Evolutionary conservation across 2,113 vertebrate genomes (phyloP).

Genomic region (Paradisaea rubra): DNA sequence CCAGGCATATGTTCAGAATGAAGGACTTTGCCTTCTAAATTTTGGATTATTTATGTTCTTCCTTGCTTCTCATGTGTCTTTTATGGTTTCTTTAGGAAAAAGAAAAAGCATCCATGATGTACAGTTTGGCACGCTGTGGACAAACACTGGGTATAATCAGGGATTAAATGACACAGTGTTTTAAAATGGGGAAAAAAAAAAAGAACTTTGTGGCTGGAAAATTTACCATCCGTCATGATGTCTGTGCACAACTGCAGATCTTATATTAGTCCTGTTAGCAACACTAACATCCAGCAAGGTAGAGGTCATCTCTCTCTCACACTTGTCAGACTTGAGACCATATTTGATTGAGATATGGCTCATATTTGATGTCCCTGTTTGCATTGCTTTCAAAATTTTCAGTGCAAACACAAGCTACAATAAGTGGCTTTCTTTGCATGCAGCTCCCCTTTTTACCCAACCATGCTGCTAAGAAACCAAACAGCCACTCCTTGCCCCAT

Average conservation of each 20-base stretch:
- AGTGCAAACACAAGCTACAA: conserved; percentile 57
- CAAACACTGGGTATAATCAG: neutral
- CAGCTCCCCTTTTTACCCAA: neutral
- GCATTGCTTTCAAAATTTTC: conserved; percentile 49
- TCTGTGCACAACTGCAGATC: neutral
- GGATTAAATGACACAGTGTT: neutral
- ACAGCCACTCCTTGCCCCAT: conserved; percentile 7
- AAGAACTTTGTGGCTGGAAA: neutral
- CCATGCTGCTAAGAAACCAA: conserved; percentile 17
- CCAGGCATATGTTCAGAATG: neutral
- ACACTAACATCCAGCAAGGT: neutral
- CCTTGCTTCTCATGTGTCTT: neutral
- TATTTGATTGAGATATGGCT: neutral
- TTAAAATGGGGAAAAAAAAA: neutral
- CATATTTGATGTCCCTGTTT: conserved; percentile 53
- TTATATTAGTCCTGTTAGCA: neutral
- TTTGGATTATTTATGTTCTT: conserved; percentile 33
- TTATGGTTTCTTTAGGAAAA: neutral
- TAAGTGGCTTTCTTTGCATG: neutral
- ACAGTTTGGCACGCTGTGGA: neutral
- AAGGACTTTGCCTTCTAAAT: conserved; percentile 45
- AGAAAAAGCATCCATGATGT: neutral
- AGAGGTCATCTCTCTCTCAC: conserved; percentile 32
- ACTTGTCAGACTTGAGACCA: conserved; percentile 3
- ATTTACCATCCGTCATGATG: neutral